Percentiles rank a stretch among this genome's conserved stretches.
These are phyloP conservation scores for Amphiprion percula DNA, from an alignment of 2,113 vertebrate species.

Conservation along the genomic window DNA sequence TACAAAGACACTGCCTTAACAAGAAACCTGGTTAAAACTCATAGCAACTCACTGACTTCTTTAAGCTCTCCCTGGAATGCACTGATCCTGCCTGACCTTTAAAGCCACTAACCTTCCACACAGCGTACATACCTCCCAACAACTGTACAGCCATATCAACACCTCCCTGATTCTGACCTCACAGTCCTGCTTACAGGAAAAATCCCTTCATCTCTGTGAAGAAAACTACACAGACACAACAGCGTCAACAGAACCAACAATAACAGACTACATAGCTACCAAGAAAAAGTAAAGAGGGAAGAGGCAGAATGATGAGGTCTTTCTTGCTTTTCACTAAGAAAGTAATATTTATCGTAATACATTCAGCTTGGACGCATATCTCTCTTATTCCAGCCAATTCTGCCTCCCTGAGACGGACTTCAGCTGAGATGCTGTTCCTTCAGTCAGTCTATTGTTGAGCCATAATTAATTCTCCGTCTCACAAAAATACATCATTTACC, in stretches of 20 bases:
- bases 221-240: neutral
- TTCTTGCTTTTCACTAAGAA: neutral
- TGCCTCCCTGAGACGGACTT: neutral
- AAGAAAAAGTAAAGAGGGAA: neutral
- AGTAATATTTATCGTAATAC: conserved; percentile 1
- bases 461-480: conserved; percentile 28
- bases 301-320: conserved; percentile 13
- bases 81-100: conserved; percentile 32
- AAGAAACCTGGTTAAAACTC: neutral
- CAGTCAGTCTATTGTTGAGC: conserved; percentile 32
- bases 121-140: neutral
- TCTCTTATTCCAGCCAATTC: neutral
- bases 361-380: neutral
- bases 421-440: neutral
- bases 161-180: neutral
- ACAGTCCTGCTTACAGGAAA: neutral
- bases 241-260: neutral
- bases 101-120: conserved; percentile 17
- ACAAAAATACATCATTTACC: conserved; percentile 4
- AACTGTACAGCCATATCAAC: neutral
- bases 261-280: neutral
- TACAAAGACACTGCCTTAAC: too few relatives aligned
- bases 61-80: conserved; percentile 48
- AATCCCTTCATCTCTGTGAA: neutral
- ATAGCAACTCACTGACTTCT: conserved; percentile 4